Evolutionary conservation across 2,888 invertebrate species (phyloP).

Genomic region (Herminia tarsipennalis): DNA sequence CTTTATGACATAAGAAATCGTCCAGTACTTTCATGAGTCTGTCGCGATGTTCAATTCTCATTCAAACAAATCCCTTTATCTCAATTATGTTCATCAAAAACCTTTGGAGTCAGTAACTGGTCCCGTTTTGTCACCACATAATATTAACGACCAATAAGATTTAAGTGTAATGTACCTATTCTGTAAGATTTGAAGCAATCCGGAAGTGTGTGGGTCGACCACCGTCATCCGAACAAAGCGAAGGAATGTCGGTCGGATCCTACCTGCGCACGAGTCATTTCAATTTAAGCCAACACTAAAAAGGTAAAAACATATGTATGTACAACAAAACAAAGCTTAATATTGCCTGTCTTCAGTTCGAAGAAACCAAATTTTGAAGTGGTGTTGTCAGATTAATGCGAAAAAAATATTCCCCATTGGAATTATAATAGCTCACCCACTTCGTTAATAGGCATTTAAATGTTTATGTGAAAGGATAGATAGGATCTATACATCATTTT

Average conservation of each 20-base stretch:
- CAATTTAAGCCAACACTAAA: constrained; percentile 10
- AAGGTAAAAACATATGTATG: constrained; percentile 17
- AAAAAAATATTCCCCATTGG: constrained; percentile 17
- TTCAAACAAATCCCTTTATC: not conserved
- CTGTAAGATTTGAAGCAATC: constrained; percentile 58
- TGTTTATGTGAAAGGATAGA: constrained; percentile 15
- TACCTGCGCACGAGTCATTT: constrained; percentile 62
- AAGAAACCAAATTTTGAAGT: constrained; percentile 3
- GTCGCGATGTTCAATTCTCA: too few species aligned
- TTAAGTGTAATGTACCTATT: constrained; percentile 52
- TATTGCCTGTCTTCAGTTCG: constrained; percentile 6
- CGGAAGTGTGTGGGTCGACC: constrained; percentile 76
- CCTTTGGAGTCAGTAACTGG: constrained; percentile 2
- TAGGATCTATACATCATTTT: constrained; percentile 18
- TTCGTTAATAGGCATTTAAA: constrained; percentile 28
- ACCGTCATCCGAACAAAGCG: constrained; percentile 68
- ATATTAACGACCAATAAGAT: constrained; percentile 53
- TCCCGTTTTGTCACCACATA: constrained; percentile 33
- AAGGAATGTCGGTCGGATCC: constrained; percentile 69
- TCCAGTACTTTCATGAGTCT: too few species aligned
- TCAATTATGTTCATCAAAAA: constrained; percentile 5
- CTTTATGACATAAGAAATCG: too few species aligned
- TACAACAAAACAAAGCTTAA: constrained; percentile 10
- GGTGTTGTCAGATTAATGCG: constrained; percentile 16
- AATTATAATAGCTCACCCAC: constrained; percentile 17